Conservation (phyloP, 2,797 vertebrate genomes). For the Bothrops alternatus region DNA sequence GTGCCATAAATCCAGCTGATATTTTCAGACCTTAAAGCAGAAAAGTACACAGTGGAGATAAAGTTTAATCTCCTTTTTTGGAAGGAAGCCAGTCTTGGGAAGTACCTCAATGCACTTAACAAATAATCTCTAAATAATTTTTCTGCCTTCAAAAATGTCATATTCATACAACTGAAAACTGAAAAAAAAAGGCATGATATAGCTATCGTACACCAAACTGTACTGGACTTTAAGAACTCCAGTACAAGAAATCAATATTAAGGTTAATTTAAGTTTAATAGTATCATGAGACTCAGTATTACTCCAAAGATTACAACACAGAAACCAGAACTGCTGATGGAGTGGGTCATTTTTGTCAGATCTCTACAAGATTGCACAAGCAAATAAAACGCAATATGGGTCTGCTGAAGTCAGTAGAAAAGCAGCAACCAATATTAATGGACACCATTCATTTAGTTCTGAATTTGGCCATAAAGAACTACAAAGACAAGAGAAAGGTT, state of each 20-base stretch:
- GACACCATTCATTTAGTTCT: background rate
- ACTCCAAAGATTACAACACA: background rate
- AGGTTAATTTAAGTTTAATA: background rate
- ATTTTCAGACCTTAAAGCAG: slow-evolving; percentile 1
- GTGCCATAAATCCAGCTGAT: slow-evolving; percentile 23
- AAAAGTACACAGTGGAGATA: slow-evolving; percentile 10
- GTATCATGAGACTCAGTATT: background rate
- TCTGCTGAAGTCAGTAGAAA: background rate
- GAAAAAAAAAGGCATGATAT: background rate
- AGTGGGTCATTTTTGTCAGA: background rate
- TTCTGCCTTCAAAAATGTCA: background rate
- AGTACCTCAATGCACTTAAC: slow-evolving; percentile 43
- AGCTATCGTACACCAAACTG: background rate
- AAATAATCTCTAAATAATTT: background rate
- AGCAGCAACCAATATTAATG: background rate
- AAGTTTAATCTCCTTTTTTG: slow-evolving; percentile 1
- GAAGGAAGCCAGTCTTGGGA: slow-evolving; percentile 26
- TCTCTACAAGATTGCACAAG: background rate
- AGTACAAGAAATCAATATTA: background rate
- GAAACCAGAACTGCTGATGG: background rate
- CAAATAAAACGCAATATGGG: background rate
- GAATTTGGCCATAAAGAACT: background rate
- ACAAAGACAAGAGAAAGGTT: background rate
- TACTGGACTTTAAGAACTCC: background rate
- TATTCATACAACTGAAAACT: background rate